Base-by-base conservation (phyloP, 2,113 vertebrate species). In the Rhipidura dahli region DNA sequence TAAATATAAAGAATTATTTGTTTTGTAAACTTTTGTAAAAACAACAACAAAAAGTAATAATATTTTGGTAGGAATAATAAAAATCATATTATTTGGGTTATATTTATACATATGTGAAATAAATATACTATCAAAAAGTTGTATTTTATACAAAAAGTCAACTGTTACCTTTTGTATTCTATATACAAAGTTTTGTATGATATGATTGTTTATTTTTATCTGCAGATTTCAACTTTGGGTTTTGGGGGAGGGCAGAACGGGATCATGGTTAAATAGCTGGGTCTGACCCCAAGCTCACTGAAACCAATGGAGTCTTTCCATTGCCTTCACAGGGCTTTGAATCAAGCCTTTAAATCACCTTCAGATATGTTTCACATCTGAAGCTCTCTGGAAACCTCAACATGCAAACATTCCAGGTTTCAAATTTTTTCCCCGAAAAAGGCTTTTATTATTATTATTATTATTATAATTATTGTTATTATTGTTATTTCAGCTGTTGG, bases 1-100 rank as follows among this genome's bases (percentile, higher is more conserved):
- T 98, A 98, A 97, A 98, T 98, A 98, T 96, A 97, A 97, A 97
- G 96, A 97, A 97, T 91, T 91, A 96, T 98, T 97, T 97, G 95
- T 97, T 98, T 98, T 98, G 98, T 99, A 99, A 98, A 98, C 98
- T 98, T 99, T 98, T 99, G 98, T 99, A 99, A 98, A 98, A 97
- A 90, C 70, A 77, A 63, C 60, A 39, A 59, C 79, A 90, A 96
- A 96, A 96, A 96, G 89, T 96, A 96, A 96, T 97, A 98, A 98
- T 98, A 98, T 98, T 97, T 98, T 98, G 98, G 97, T 98, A 98
- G 98, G 97, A 97, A 98, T 98, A 98, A 98, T 98, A 97, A 98
- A 95, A 98, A 97, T 59, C 98, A 97, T 98, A 98, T 98, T 98
- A 97, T 98, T 98, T 98, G 98, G 97, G 98, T 98, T 98, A 98